Evolutionary conservation across 1,140 invertebrate genomes (phyloP).

Genomic region (Drosophila simulans): DNA sequence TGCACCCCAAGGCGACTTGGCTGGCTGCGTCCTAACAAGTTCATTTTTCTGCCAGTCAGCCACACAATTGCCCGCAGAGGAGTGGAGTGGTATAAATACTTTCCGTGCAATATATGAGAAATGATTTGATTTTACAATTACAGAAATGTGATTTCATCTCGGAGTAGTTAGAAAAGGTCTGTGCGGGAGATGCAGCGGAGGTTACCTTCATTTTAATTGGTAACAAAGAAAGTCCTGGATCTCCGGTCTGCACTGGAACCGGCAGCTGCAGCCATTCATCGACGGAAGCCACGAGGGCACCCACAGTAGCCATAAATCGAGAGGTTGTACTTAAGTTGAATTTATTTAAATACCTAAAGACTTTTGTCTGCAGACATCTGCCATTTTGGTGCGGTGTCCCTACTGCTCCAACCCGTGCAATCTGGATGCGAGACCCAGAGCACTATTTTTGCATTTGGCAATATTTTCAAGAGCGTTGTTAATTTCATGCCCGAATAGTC

Average conservation of each 20-base stretch:
- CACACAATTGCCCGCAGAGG: slow-evolving; percentile 53
- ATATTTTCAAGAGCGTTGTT: slow-evolving; percentile 76
- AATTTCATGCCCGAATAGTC: slow-evolving; percentile 72
- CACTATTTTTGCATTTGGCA: slow-evolving; percentile 78
- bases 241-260: not conserved
- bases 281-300: slow-evolving; percentile 19
- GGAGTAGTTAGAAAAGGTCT: not conserved
- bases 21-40: slow-evolving; percentile 48
- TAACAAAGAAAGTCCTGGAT: slow-evolving; percentile 26
- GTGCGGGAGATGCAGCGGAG: not conserved
- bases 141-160: slow-evolving; percentile 54
- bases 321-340: slow-evolving; percentile 37
- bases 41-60: slow-evolving; percentile 70
- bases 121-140: slow-evolving; percentile 59
- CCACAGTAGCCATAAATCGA: slow-evolving; percentile 65
- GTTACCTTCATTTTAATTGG: slow-evolving; percentile 60
- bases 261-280: slow-evolving; percentile 29
- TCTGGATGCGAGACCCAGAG: slow-evolving; percentile 25
- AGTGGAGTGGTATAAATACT: slow-evolving; percentile 28
- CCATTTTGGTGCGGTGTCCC: not conserved
- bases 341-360: slow-evolving; percentile 67
- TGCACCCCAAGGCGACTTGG: slow-evolving; percentile 55
- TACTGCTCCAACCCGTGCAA: slow-evolving; percentile 10
- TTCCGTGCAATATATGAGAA: slow-evolving; percentile 41
- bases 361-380: slow-evolving; percentile 29